Conservation (phyloP, 2,888 invertebrate species). For the Rhamphomyia laevipes region DNA sequence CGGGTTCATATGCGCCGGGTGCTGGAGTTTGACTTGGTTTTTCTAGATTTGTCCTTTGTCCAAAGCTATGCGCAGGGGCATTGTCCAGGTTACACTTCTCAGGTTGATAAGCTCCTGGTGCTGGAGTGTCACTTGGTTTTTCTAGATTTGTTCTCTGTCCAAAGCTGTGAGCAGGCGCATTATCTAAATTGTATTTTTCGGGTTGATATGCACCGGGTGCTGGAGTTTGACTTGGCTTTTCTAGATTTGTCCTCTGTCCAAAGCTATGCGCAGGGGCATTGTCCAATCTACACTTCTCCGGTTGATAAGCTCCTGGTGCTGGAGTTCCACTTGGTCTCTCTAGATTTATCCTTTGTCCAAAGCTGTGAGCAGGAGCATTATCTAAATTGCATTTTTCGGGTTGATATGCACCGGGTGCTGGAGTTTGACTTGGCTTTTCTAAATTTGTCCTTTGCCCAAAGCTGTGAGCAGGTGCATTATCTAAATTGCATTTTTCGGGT, state of each 20-base stretch:
- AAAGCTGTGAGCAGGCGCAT: constrained; percentile 43
- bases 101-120: constrained; percentile 49
- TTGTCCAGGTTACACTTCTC: constrained; percentile 47
- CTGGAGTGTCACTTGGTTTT: constrained; percentile 45
- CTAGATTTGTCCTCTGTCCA: constrained; percentile 36
- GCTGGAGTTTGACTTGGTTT: constrained; percentile 45
- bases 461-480: constrained; percentile 55
- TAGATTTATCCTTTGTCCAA: constrained; percentile 51
- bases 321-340: constrained; percentile 44
- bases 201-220: constrained; percentile 47
- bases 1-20: constrained; percentile 51
- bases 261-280: constrained; percentile 55
- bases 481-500: constrained; percentile 42
- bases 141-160: constrained; percentile 36
- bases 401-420: constrained; percentile 47
- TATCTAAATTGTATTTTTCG: constrained; percentile 42
- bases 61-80: constrained; percentile 46
- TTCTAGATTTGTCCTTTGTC: constrained; percentile 49
- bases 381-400: constrained; percentile 49
- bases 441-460: constrained; percentile 55
- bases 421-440: constrained; percentile 45
- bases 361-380: constrained; percentile 42
- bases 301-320: constrained; percentile 45
- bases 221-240: constrained; percentile 26
- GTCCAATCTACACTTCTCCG: constrained; percentile 40